Conservation (phyloP, 2,888 invertebrate species). For the Orthosia cruda region DNA sequence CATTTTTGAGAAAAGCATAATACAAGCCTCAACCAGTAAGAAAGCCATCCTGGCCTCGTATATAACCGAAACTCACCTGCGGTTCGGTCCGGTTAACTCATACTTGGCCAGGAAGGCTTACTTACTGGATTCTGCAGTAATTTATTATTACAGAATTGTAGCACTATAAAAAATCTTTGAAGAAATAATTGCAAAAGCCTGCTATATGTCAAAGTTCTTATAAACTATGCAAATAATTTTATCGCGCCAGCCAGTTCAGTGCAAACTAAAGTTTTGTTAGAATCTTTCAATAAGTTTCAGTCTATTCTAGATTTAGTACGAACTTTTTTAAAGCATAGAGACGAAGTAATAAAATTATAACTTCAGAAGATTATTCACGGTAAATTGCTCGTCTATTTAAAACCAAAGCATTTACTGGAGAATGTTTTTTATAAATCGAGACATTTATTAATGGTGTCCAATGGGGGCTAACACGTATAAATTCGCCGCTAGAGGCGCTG, state of each 20-base stretch:
- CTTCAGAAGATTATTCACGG: neutral
- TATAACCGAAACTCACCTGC: no score
- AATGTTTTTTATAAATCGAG: neutral
- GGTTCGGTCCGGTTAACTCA: no score
- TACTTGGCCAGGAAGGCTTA: no score
- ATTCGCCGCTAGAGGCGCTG: no score
- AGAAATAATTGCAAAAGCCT: neutral
- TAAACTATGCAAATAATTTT: conserved; percentile 5
- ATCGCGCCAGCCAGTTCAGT: neutral
- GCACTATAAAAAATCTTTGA: neutral
- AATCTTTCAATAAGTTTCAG: neutral
- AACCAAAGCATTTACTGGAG: neutral
- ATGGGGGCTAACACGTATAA: no score
- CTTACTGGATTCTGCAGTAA: no score
- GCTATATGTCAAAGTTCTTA: conserved; percentile 8
- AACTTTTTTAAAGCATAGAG: no score
- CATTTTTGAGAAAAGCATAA: no score
- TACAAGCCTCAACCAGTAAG: no score
- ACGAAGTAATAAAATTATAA: neutral
- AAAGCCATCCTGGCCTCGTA: no score
- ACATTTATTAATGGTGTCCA: neutral
- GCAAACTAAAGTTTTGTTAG: conserved; percentile 4
- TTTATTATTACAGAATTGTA: no score
- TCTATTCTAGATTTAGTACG: neutral
- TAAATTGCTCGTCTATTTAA: neutral